Percentiles rank a stretch among this genome's conserved stretches.
Evolutionary conservation across 2,113 vertebrate species (phyloP).

Genomic region (Tetrax tetrax): DNA sequence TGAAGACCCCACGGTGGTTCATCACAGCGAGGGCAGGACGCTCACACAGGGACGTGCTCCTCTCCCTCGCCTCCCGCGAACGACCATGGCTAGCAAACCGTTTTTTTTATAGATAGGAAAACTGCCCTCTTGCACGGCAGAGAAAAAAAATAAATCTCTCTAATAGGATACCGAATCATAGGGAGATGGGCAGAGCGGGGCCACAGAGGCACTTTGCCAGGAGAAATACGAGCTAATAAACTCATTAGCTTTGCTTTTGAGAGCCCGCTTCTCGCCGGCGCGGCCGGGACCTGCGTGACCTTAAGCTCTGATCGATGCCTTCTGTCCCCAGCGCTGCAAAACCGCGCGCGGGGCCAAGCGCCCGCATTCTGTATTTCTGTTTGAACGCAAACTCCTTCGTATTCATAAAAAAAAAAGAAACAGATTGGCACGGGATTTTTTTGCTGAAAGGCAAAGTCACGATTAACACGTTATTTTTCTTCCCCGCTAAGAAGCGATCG

Average conservation of each 20-base stretch:
- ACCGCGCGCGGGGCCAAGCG: accelerated
- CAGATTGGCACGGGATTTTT: accelerated
- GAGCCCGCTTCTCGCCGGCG: accelerated
- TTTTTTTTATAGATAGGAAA: not conserved
- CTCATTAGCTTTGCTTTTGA: not conserved
- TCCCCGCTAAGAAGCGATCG: not conserved
- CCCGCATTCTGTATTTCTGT: not conserved
- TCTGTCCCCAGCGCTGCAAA: not conserved
- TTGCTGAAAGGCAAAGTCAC: not conserved
- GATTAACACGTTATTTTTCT: not conserved
- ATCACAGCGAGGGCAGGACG: not conserved
- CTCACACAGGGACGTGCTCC: accelerated
- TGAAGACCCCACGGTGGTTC: not conserved
- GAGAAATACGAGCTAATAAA: not conserved
- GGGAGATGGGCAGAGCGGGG: not conserved
- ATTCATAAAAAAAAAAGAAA: not conserved
- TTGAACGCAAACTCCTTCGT: not conserved
- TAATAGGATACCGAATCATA: not conserved
- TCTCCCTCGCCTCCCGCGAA: not conserved
- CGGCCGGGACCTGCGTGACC: accelerated
- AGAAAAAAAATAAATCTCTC: not conserved
- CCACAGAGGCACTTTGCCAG: not conserved
- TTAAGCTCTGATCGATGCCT: not conserved
- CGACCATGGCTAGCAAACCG: accelerated
- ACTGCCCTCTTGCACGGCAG: accelerated